phyloP scores from a whole-genome alignment of 1,140 invertebrate genomes.

The Drosophila mayri region DNA sequence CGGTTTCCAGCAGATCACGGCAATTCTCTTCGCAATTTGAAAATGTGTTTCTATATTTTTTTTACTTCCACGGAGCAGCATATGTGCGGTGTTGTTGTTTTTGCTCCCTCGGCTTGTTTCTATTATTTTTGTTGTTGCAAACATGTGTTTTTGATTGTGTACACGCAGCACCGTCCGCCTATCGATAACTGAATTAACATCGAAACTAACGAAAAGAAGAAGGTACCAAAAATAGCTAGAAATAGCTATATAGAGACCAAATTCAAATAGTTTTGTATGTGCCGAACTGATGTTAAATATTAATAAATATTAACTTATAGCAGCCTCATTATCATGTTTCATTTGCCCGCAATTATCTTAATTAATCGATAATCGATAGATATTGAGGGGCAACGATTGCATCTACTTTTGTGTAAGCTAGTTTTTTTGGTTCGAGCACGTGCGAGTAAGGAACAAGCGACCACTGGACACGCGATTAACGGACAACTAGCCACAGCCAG shows the following conservation, averaged over 20 bases:
- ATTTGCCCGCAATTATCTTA: not conserved
- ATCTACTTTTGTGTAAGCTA: not conserved
- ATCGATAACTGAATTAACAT: slow-evolving; percentile 3
- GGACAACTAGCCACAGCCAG: not conserved
- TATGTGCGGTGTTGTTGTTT: slow-evolving; percentile 19
- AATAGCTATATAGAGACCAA: not conserved
- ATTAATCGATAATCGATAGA: not conserved
- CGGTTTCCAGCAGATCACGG: slow-evolving; percentile 17
- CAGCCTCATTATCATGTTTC: not conserved
- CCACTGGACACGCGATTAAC: not conserved
- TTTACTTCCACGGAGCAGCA: slow-evolving; percentile 19
- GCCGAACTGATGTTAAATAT: not conserved
- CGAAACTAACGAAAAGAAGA: not conserved
- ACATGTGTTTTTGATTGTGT: slow-evolving; percentile 31
- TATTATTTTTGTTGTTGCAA: slow-evolving; percentile 30
- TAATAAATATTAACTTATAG: not conserved
- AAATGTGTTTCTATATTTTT: slow-evolving; percentile 11
- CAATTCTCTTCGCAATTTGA: slow-evolving; percentile 8
- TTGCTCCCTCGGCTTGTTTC: slow-evolving; percentile 17
- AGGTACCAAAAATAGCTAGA: not conserved
- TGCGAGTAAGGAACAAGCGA: slow-evolving; percentile 12
- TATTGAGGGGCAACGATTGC: not conserved
- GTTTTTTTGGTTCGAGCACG: slow-evolving; percentile 26
- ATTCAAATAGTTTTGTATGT: not conserved
- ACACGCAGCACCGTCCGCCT: slow-evolving; percentile 10